Conservation (phyloP, 1,140 invertebrate species). For the Dryas iulia region DNA sequence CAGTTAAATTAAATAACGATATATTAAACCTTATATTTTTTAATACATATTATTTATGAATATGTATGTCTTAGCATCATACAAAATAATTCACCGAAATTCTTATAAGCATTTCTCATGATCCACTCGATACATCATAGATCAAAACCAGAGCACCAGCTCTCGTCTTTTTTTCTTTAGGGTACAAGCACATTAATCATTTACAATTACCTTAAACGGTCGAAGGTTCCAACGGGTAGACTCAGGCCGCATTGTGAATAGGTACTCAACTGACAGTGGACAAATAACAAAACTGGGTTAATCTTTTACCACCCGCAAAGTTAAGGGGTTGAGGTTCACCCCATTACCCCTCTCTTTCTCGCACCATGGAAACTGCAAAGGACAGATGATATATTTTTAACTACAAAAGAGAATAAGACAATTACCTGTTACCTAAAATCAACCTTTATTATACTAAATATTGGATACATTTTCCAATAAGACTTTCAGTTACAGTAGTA, state of each 20-base stretch:
- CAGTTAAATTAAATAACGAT: neutral
- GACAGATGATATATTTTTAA: conserved; percentile 36
- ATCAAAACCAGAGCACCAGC: conserved; percentile 65
- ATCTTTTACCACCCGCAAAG: conserved; percentile 74
- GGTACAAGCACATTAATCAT: conserved; percentile 76
- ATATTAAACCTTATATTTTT: neutral
- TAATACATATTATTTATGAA: neutral
- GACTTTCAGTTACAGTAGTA: conserved; percentile 62
- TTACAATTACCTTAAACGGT: conserved; percentile 78
- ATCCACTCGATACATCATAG: conserved; percentile 41
- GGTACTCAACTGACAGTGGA: conserved; percentile 78
- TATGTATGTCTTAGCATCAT: neutral
- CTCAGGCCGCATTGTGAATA: conserved; percentile 75
- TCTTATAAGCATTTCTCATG: neutral
- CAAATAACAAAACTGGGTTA: conserved; percentile 80
- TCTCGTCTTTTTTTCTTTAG: conserved; percentile 63
- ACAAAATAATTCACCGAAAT: neutral
- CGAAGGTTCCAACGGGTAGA: conserved; percentile 69
- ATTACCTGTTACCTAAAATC: neutral
- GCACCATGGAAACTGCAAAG: conserved; percentile 56
- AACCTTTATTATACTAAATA: neutral
- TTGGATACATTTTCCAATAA: neutral
- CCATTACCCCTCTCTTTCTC: conserved; percentile 51
- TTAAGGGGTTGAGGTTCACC: conserved; percentile 61
- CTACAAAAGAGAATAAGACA: neutral